Evolutionary conservation across 1,140 invertebrate species (phyloP), one percentile per base, ranked within the genome.

Genomic region (Neocloeon triangulifer): DNA sequence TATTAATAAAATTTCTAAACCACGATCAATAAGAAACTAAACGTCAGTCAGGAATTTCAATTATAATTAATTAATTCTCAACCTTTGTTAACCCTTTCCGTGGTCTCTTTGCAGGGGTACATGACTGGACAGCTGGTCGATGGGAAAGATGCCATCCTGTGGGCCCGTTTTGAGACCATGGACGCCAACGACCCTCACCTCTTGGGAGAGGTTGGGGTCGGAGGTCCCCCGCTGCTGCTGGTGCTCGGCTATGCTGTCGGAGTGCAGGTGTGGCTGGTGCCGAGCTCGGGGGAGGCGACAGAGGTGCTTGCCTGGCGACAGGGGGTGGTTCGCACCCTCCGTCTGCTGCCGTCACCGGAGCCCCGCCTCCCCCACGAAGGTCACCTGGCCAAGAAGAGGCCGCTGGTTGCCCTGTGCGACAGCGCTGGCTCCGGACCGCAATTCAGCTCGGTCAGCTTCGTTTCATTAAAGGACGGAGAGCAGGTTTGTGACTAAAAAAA

Each of bases 221-320:
- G 66, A 46, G 66, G 59, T 32, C 65, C 74, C 18, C 77, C 81
- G 3, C 52, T 95, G 8, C 53, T 94, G 5, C 53, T 92, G n/a
- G 69, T 86, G 12, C 52, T 95, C 25, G 82, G 80, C 5, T 88
- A 85, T 47, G 61, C 66, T 14, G 71, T 69, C 47, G 80, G 80
- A 26, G 66, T 81, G 36, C 79, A 85, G 66, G 68, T 78, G 34
- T 81, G 77, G 77, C 50, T 69, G 20, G 62, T 81, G 32, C 65
- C 71, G 13, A 69, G 57, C 52, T 42, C 76, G 7, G 86, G 86
- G 8, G 86, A 94, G 49, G 86, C 85, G 1, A 73, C 78, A 30
- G 85, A 92, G 56, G 73, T 91, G 6, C 50, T 94, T 27, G 89
- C 86, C 5, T 84, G 82, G 71, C 61, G 78, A 17, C 81, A 91